A percentile compares a stretch with the other conserved stretches of the same genome.
Conservation (phyloP, 1,140 invertebrate species). For the Amyelois transitella region DNA sequence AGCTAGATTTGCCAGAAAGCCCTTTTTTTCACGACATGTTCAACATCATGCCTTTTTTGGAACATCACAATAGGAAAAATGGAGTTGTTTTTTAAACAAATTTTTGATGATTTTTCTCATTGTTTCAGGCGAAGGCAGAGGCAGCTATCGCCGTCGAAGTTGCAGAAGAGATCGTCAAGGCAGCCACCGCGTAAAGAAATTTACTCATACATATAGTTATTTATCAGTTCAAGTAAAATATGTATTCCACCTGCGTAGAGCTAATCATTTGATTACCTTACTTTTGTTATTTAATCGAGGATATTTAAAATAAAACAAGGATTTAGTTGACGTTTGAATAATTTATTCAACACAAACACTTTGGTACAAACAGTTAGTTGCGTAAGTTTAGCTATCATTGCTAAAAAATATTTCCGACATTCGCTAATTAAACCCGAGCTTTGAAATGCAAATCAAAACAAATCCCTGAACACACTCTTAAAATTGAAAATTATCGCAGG, state of each 20-base stretch:
- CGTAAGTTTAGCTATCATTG: conserved; percentile 12
- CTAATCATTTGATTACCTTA: not conserved
- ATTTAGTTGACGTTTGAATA: conserved; percentile 65
- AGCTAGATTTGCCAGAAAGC: no score
- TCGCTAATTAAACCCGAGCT: not conserved
- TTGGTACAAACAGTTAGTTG: conserved; percentile 73
- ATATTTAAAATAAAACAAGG: conserved; percentile 45
- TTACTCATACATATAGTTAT: not conserved
- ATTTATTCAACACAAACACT: conserved; percentile 74
- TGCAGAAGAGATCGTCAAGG: conserved; percentile 93
- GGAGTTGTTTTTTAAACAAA: not conserved
- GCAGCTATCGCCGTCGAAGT: conserved; percentile 97
- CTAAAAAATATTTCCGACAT: not conserved
- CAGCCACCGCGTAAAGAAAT: conserved; percentile 73
- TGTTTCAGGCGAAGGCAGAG: conserved; percentile 87
- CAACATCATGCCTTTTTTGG: no score
- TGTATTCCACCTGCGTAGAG: conserved; percentile 22
- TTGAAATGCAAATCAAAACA: conserved; percentile 5
- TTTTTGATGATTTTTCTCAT: conserved; percentile 15
- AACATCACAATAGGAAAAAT: no score
- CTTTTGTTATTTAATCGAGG: not conserved
- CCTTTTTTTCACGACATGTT: no score
- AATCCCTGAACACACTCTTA: not conserved
- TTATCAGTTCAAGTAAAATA: conserved; percentile 28
- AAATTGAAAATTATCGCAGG: not conserved